Evolutionary conservation across 2,888 invertebrate genomes (phyloP).

Genomic region (Asteroscopus sphinx): DNA sequence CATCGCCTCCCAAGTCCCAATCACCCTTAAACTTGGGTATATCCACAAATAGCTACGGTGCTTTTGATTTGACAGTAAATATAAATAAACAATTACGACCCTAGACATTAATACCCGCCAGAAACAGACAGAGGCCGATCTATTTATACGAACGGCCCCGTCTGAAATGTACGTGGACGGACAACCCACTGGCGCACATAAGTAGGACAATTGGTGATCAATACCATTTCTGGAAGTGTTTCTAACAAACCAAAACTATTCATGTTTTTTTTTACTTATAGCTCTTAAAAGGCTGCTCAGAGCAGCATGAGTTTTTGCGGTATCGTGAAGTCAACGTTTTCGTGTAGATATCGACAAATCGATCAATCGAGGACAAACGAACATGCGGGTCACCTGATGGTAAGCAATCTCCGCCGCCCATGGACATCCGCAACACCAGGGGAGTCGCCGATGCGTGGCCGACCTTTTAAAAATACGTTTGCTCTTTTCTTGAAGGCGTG

Average conservation of each 20-base stretch:
- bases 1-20: conserved; percentile 30
- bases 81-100: conserved; percentile 62
- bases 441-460: no score
- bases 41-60: conserved; percentile 51
- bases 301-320: no score
- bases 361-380: no score
- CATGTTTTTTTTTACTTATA: background rate
- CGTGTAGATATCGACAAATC: no score
- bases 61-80: conserved; percentile 33
- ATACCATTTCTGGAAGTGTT: conserved; percentile 33
- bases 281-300: no score
- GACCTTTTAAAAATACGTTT: no score
- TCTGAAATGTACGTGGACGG: conserved; percentile 37
- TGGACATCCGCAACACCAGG: no score
- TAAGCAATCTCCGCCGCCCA: no score
- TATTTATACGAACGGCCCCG: conserved; percentile 55
- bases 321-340: no score
- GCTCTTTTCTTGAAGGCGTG: no score
- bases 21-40: conserved; percentile 26
- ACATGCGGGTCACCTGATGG: no score
- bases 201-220: conserved; percentile 60
- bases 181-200: conserved; percentile 42
- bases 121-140: conserved; percentile 51
- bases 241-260: conserved; percentile 5
- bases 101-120: conserved; percentile 48